A percentile compares a stretch with the other conserved stretches of the same genome.
Evolutionary conservation across 2,113 vertebrate species (phyloP).

Genomic region (Microcebus griseorufus): DNA sequence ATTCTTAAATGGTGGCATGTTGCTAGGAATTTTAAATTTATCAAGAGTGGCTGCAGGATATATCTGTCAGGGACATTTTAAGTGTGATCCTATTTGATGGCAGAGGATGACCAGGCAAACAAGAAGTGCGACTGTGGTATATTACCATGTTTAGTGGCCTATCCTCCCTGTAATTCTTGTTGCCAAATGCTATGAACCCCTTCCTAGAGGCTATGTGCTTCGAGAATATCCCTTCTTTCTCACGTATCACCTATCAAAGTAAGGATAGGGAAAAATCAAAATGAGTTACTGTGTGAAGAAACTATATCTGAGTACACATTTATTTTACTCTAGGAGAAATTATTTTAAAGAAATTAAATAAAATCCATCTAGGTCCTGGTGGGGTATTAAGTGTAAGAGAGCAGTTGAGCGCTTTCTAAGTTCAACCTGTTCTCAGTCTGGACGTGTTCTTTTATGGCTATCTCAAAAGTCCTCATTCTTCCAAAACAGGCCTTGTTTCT

Average conservation of each 20-base stretch:
- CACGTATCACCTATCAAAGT: not conserved
- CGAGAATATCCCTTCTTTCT: not conserved
- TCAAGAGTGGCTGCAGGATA: not conserved
- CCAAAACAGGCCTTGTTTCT: not conserved
- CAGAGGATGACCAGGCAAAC: not conserved
- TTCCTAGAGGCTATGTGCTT: not conserved
- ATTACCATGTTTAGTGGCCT: not conserved
- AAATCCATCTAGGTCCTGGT: not conserved
- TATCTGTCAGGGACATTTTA: not conserved
- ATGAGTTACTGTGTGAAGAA: not conserved
- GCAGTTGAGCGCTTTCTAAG: not conserved
- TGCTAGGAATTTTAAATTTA: slow-evolving; percentile 17
- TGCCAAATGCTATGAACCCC: not conserved
- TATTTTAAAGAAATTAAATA: not conserved
- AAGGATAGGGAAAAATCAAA: not conserved
- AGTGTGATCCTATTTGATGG: not conserved
- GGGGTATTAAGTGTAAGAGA: not conserved
- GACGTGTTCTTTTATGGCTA: not conserved
- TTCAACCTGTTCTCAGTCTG: not conserved
- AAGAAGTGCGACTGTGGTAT: not conserved
- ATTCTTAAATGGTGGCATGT: not conserved
- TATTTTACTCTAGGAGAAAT: not conserved
- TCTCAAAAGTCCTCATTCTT: not conserved
- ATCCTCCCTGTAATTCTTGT: not conserved
- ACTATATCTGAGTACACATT: not conserved